Base-by-base conservation (phyloP, 2,113 vertebrate genomes). In the Heteronetta atricapilla region DNA sequence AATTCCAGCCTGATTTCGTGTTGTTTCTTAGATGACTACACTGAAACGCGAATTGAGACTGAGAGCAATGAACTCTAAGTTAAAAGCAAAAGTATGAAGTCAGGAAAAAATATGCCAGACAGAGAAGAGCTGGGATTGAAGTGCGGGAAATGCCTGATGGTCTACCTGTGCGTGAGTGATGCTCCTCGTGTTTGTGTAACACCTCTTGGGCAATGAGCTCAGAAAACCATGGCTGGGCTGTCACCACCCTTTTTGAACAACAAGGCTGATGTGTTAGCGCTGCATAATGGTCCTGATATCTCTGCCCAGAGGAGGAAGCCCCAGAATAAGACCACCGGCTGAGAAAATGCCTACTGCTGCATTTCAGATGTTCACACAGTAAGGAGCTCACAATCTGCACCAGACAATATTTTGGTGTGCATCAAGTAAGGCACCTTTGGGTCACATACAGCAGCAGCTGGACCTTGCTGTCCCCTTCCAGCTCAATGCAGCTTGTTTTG, bases 71-170 rank as follows among this genome's bases (percentile, higher is more conserved):
- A 69, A 86, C 67, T 83, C 81, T 52, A 77, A 86, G 31, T 46
- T 82, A 33, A 78, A 89, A 91, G 18, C 3, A 84, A 70, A 91
- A 73, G 2, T 20, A 58, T 29, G 17, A 89, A 81, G 13, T 70
- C 23, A 52, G 56, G 48, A 53, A 62, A 89, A 94, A 50, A 23
- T 1, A 62, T 22, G 36, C 8, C 70, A 80, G 44, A 10, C 60
- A 10, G 1, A 64, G 48, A 88, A 52, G 16, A 73, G 14, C 14
- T 0, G 0, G 85, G 44, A 79, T 8, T 22, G 56, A 16, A 7
- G 12, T 53, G 48, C 62, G 59, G 36, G 42, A 90, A 89, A 82
- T 31, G 18, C 6, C 26, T 50, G 10, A 44, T 68, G 33, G 7
- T 82, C 63, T 76, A 46, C 40, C 25, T 8, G 2, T 21, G 18